Evolutionary conservation across 2,888 invertebrate species (phyloP).

Genomic region (Noctua comes): DNA sequence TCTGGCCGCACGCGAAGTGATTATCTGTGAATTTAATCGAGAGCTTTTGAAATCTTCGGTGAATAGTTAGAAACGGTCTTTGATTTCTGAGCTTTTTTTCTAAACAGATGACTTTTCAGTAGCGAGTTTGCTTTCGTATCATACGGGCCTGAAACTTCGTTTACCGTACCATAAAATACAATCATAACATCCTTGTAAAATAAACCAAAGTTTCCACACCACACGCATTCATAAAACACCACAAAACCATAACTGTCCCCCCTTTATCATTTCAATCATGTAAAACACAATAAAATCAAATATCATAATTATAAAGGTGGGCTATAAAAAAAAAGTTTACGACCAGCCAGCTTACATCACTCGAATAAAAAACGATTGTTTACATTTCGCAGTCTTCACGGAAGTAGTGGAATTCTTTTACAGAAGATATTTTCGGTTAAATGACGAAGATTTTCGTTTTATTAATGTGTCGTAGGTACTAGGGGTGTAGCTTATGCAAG

Average conservation of each 20-base stretch:
- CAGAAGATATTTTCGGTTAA: conserved; percentile 73
- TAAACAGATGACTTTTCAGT: conserved; percentile 7
- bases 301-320: conserved; percentile 30
- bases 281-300: conserved; percentile 55
- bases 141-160: neutral
- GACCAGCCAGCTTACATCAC: conserved; percentile 64
- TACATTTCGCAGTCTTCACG: conserved; percentile 71
- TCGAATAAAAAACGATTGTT: conserved; percentile 67
- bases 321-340: conserved; percentile 54
- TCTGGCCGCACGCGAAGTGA: conserved; percentile 42
- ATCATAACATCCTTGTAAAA: conserved; percentile 20
- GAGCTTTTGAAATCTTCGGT: neutral
- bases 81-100: neutral
- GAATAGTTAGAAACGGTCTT: neutral
- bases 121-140: neutral
- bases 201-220: conserved; percentile 12
- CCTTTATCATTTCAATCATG: conserved; percentile 49
- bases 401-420: conserved; percentile 78
- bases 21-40: conserved; percentile 18
- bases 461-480: conserved; percentile 67
- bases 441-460: conserved; percentile 68
- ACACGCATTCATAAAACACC: conserved; percentile 31
- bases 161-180: conserved; percentile 3
- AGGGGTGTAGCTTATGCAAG: conserved; percentile 74
- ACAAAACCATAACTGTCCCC: conserved; percentile 45